Percentiles rank a stretch among this genome's conserved stretches.
Conservation (phyloP, 2,797 vertebrate species). For the Gymnothorax javanicus region DNA sequence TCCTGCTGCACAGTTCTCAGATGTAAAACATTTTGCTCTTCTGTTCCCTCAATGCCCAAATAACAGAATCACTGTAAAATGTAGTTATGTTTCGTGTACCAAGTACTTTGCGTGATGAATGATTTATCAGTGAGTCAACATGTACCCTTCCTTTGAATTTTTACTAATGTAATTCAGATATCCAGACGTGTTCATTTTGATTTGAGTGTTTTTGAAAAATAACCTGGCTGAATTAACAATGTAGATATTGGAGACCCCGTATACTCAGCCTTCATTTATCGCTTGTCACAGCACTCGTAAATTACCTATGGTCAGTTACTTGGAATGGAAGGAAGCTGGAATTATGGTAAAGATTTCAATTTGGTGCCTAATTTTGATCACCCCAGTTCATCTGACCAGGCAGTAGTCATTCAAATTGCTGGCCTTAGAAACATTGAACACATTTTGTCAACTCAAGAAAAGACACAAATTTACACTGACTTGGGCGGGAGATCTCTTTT, state of each 20-base stretch:
- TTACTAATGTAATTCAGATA: neutral
- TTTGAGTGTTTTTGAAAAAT: neutral
- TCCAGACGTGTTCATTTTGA: neutral
- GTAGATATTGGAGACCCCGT: no score
- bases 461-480: neutral
- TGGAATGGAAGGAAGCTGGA: neutral
- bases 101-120: neutral
- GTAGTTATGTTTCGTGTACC: neutral
- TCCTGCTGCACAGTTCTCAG: slow-evolving; percentile 24
- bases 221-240: neutral
- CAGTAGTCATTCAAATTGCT: neutral
- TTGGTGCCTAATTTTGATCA: neutral
- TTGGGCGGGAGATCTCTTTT: neutral
- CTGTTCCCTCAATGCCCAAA: slow-evolving; percentile 20
- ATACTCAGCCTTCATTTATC: neutral
- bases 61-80: slow-evolving; percentile 5
- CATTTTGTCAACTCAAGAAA: neutral
- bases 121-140: neutral
- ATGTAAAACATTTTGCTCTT: neutral
- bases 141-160: neutral
- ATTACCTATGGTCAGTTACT: neutral
- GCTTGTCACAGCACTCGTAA: neutral
- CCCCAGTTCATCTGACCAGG: neutral
- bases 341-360: neutral
- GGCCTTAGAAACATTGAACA: neutral